Percentiles rank a stretch among this genome's conserved stretches.
Evolutionary conservation across 2,113 vertebrate species (phyloP).

Genomic region (Lagopus muta): DNA sequence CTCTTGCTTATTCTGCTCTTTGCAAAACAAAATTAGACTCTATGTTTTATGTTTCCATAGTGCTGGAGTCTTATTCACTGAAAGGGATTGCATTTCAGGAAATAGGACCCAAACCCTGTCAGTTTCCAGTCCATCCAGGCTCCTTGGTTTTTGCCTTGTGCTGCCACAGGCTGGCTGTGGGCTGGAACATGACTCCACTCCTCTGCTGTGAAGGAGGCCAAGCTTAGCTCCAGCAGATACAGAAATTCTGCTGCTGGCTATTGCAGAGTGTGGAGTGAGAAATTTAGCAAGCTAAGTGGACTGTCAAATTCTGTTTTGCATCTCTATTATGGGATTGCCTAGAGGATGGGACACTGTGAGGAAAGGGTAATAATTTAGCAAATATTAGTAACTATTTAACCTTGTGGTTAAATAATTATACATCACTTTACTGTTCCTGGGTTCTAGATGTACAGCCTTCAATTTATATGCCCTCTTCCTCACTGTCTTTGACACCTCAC

Average conservation of each 20-base stretch:
- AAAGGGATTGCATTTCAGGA: not conserved
- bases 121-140: not conserved
- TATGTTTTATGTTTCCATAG: not conserved
- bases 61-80: not conserved
- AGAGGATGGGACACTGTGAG: no score
- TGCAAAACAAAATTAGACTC: not conserved
- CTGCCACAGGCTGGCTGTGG: not conserved
- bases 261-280: not conserved
- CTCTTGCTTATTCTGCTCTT: not conserved
- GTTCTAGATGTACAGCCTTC: not conserved
- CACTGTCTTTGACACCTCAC: fast-evolving
- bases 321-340: not conserved
- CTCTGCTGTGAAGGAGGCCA: fast-evolving
- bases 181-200: fast-evolving
- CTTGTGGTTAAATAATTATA: not conserved
- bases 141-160: fast-evolving
- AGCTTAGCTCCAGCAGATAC: not conserved
- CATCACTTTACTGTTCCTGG: not conserved
- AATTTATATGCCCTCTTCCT: not conserved
- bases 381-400: not conserved
- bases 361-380: not conserved
- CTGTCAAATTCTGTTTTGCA: not conserved
- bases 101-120: fast-evolving
- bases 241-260: not conserved
- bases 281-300: not conserved